Evolutionary conservation across 2,888 invertebrate species (phyloP), one percentile per base, ranked within the genome.

Genomic region (Calliopum simillimum): DNA sequence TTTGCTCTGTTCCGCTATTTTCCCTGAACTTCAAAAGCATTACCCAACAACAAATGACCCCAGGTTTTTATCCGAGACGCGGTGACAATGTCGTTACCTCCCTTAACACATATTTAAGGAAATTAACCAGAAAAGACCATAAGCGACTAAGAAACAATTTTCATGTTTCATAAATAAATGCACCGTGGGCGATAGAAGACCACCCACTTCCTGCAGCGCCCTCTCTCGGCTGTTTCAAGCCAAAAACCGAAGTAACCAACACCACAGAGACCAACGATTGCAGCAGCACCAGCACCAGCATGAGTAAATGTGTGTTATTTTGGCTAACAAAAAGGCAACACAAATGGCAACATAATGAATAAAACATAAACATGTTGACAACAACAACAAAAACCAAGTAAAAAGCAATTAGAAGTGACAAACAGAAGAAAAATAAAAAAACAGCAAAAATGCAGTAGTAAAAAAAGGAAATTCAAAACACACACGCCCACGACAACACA

Each of bases 381-480:
- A 46, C 61, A 23, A 44, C 56, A 47, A 23, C 14, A 47, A 16
- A 44, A 66, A 44, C 46, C 21, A 33, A 56, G 56, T 25, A 25
- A 66, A 64, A 66, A 44, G 66, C 66, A 66, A 66, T 66, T 66
- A 66, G 66, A 66, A 58, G 4, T 21, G 33, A 59, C 23, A 12
- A 19, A 53, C 16, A 59, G 33, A 12, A 21, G 14, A 12, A 12
- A 16, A 56, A 56, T 56, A 25, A 59, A 25, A 59, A 21, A 13
- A 14, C 19, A 59, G 13, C 0, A 23, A 43, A 43, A 41, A 41
- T n/a, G 19, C 16, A 64, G 16, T 43, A 33, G 33, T 33, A 33
- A 33, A 33, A 51, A 53, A 64, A 53, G 16, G 16, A 19, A 23
- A 63, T 19, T 47, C 16, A 44, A 33, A 33, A 62, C 44, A 59